Percentiles rank a stretch among this genome's conserved stretches.
These are phyloP conservation scores for Megastigmus dorsalis DNA, from an alignment of 2,888 invertebrate species.

Conservation along the genomic window DNA sequence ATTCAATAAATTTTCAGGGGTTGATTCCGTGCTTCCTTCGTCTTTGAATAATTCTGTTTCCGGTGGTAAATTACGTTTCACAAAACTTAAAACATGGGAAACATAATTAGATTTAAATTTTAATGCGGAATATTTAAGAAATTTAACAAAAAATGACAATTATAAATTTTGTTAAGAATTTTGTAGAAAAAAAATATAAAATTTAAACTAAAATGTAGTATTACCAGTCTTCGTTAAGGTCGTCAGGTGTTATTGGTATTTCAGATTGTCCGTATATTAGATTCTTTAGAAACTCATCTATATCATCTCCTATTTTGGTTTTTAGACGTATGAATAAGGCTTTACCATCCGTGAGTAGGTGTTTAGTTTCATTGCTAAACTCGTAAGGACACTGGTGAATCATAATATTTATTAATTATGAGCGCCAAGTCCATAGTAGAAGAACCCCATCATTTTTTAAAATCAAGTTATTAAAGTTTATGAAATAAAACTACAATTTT, in stretches of 20 bases:
- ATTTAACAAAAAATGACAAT: background rate
- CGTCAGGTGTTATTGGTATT: conserved; percentile 59
- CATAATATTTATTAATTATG: too few relatives aligned
- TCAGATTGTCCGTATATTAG: conserved; percentile 65
- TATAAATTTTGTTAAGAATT: background rate
- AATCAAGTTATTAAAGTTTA: too few relatives aligned
- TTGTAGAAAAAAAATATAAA: background rate
- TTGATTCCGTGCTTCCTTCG: background rate
- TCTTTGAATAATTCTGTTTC: conserved; percentile 1
- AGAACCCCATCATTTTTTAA: too few relatives aligned
- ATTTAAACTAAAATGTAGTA: conserved; percentile 12
- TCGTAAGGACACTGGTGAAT: too few relatives aligned
- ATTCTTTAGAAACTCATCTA: conserved; percentile 65
- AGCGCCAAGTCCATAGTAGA: too few relatives aligned
- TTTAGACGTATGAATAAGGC: conserved; percentile 68
- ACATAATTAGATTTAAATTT: too few relatives aligned
- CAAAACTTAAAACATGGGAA: conserved; percentile 40
- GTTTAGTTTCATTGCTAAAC: conserved; percentile 9
- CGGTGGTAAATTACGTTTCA: conserved; percentile 25
- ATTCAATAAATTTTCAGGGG: conserved; percentile 32
- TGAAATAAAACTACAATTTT: too few relatives aligned
- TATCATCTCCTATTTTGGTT: conserved; percentile 64
- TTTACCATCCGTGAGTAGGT: conserved; percentile 57
- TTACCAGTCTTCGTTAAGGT: conserved; percentile 66
- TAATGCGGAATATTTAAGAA: background rate